These are phyloP conservation scores for Perdix hodgsoniae DNA, from an alignment of 2,797 vertebrate genomes.

Conservation along the genomic window DNA sequence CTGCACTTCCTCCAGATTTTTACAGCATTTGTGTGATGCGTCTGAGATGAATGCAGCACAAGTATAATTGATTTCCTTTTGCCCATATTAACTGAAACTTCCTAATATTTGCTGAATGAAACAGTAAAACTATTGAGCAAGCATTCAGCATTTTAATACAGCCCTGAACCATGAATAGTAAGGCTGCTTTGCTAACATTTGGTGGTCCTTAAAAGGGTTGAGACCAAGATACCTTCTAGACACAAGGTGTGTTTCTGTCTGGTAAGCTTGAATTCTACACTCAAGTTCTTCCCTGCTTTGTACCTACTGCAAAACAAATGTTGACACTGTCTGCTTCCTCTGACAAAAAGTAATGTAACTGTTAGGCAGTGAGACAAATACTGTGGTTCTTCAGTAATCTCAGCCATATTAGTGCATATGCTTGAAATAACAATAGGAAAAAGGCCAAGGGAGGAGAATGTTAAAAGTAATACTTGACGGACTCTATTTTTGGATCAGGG, in stretches of 20 bases:
- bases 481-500: no score
- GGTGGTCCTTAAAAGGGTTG: background rate
- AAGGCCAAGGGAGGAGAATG: background rate
- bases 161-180: background rate
- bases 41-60: background rate
- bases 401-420: background rate
- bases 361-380: background rate
- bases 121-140: background rate
- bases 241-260: background rate
- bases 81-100: background rate
- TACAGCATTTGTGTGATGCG: background rate
- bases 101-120: background rate
- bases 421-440: no score
- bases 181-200: background rate
- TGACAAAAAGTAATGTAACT: background rate
- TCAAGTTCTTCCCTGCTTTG: background rate
- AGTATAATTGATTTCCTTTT: background rate
- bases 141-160: background rate
- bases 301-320: background rate
- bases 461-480: no score
- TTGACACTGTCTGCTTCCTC: background rate
- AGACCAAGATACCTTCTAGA: background rate
- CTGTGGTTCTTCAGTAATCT: background rate
- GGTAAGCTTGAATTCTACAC: background rate
- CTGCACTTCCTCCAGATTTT: background rate